Percentiles rank a stretch among this genome's conserved stretches.
phyloP scores from a whole-genome alignment of 35 echinoderm and acorn worm species.

The Diadema setosum region DNA sequence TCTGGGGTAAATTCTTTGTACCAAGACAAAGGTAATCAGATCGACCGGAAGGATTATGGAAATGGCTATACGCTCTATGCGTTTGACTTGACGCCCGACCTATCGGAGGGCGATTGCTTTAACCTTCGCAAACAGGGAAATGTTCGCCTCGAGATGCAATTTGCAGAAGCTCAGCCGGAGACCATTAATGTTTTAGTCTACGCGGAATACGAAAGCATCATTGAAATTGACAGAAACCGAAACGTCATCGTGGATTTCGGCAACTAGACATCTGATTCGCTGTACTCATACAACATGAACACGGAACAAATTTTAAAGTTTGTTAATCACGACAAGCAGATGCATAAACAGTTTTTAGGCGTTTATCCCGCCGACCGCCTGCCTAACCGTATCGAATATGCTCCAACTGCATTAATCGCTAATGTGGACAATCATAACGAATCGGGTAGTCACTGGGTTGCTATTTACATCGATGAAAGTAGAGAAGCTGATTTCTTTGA shows the following conservation, averaged over 20 bases:
- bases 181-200: slow-evolving; percentile 69
- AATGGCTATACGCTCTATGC: slow-evolving; percentile 64
- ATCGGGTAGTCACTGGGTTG: slow-evolving; percentile 38
- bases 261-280: not conserved
- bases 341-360: not conserved
- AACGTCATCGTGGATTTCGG: slow-evolving; percentile 33
- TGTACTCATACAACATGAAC: not conserved
- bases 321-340: not conserved
- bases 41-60: slow-evolving; percentile 54
- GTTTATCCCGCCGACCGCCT: not conserved
- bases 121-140: slow-evolving; percentile 60
- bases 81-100: slow-evolving; percentile 67
- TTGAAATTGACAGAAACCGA: slow-evolving; percentile 69
- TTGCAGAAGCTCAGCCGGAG: slow-evolving; percentile 15
- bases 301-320: not conserved
- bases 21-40: slow-evolving; percentile 26
- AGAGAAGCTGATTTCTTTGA: slow-evolving; percentile 11
- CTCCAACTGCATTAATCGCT: not conserved
- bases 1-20: slow-evolving; percentile 33
- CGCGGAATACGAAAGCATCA: slow-evolving; percentile 71
- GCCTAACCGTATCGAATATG: not conserved
- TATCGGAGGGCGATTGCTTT: slow-evolving; percentile 38
- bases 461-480: not conserved
- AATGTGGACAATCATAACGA: not conserved
- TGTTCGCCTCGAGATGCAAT: slow-evolving; percentile 73